Percentiles rank a stretch among this genome's conserved stretches.
phyloP scores from a whole-genome alignment of 2,113 vertebrate genomes.

The Mustela nigripes region DNA sequence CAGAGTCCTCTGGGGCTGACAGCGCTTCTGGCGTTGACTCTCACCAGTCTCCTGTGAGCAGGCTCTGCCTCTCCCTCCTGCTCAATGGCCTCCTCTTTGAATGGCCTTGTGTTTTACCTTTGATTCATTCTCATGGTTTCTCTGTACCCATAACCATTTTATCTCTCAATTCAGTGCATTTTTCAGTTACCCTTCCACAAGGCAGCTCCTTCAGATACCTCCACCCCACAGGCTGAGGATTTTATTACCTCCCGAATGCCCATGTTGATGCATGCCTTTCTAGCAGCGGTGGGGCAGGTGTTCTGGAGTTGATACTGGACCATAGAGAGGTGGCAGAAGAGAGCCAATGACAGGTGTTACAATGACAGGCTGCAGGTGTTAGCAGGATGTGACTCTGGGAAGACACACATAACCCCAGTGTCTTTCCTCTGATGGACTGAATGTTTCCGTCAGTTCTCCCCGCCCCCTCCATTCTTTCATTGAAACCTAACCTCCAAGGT shows the following conservation, averaged over 20 bases:
- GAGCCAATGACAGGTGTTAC: too few species aligned
- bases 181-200: not conserved
- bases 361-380: fast-evolving
- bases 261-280: too few species aligned
- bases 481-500: not conserved
- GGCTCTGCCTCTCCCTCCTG: not conserved
- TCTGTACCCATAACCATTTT: not conserved
- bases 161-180: too few species aligned
- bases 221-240: fast-evolving
- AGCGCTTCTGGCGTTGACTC: fast-evolving
- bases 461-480: fast-evolving
- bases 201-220: too few species aligned
- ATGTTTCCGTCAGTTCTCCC: not conserved
- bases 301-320: too few species aligned
- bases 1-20: fast-evolving
- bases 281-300: fast-evolving
- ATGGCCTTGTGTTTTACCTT: not conserved
- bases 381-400: fast-evolving
- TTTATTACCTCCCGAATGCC: fast-evolving
- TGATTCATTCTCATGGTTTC: not conserved
- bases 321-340: fast-evolving
- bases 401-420: fast-evolving
- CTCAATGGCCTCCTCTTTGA: not conserved
- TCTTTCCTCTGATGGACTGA: not conserved
- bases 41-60: fast-evolving